These are phyloP conservation scores for Gadopsis bispinosus DNA, from an alignment of 2,797 vertebrate genomes.

Conservation along the genomic window DNA sequence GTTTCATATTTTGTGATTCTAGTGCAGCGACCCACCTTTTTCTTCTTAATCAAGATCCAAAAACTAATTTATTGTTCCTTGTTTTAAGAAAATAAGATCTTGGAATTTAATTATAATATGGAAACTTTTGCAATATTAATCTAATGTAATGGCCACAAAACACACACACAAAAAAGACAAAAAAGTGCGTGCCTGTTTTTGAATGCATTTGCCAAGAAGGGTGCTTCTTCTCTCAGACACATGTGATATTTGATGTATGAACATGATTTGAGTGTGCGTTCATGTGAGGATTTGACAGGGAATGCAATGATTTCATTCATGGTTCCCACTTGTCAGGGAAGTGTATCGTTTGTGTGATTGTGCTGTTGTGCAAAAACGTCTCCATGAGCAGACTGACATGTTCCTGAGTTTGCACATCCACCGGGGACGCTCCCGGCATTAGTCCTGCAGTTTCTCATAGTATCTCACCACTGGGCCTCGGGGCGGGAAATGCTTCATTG, in stretches of 20 bases:
- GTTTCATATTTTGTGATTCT: not conserved
- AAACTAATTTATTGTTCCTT: not conserved
- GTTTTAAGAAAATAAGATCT: not conserved
- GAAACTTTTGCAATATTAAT: not conserved
- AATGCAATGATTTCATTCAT: slow-evolving; percentile 26
- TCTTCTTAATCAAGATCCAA: not conserved
- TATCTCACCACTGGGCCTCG: slow-evolving; percentile 36
- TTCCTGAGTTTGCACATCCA: slow-evolving; percentile 42
- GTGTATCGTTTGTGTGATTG: not conserved
- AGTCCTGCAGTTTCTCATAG: slow-evolving; percentile 44
- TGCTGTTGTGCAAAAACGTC: slow-evolving; percentile 8
- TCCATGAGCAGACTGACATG: slow-evolving; percentile 31
- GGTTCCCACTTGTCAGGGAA: slow-evolving; percentile 17
- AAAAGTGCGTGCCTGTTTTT: not conserved
- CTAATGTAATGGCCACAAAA: too few relatives aligned
- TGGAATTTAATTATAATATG: too few relatives aligned
- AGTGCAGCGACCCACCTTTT: not conserved
- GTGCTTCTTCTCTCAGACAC: not conserved
- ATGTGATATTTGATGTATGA: not conserved
- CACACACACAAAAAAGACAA: too few relatives aligned
- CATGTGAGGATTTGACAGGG: slow-evolving; percentile 17
- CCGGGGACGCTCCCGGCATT: slow-evolving; percentile 41
- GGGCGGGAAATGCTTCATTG: slow-evolving; percentile 54
- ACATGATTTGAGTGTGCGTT: slow-evolving; percentile 4
- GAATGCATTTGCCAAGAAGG: not conserved